Evolutionary conservation across 2,113 vertebrate species (phyloP).

Genomic region (Neogale vison): DNA sequence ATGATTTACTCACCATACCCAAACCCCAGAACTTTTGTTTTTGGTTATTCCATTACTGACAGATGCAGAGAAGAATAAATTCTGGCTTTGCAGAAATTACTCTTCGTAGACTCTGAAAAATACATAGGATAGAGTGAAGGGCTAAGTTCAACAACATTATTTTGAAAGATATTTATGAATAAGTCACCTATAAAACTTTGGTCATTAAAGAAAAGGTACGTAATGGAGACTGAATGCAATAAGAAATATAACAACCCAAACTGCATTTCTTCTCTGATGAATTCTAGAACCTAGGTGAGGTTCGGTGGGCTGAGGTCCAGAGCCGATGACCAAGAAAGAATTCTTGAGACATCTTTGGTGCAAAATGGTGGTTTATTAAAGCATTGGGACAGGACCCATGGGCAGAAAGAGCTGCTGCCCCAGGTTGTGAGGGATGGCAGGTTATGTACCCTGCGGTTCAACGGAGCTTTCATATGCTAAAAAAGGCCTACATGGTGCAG

Average conservation of each 20-base stretch:
- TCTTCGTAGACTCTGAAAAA: background rate
- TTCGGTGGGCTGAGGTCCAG: too few relatives aligned
- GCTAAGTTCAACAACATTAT: background rate
- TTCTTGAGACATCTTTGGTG: too few relatives aligned
- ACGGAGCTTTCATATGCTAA: too few relatives aligned
- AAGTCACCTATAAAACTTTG: background rate
- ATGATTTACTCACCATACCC: background rate
- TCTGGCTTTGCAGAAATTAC: conserved; percentile 33
- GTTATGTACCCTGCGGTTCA: too few relatives aligned
- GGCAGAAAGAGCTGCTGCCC: too few relatives aligned
- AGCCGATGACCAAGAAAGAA: too few relatives aligned
- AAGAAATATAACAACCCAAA: background rate
- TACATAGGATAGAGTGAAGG: background rate
- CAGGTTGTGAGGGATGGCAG: too few relatives aligned
- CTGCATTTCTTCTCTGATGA: background rate
- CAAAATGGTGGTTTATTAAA: too few relatives aligned
- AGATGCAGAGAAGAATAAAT: background rate
- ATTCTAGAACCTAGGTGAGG: too few relatives aligned
- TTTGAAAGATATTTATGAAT: conserved; percentile 3
- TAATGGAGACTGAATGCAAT: background rate
- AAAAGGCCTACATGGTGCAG: too few relatives aligned
- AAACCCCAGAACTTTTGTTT: background rate
- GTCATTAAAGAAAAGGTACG: background rate
- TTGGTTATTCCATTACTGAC: background rate
- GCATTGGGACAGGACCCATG: too few relatives aligned